Base-by-base conservation (phyloP, 2,113 vertebrate genomes). In the Garra rufa region DNA sequence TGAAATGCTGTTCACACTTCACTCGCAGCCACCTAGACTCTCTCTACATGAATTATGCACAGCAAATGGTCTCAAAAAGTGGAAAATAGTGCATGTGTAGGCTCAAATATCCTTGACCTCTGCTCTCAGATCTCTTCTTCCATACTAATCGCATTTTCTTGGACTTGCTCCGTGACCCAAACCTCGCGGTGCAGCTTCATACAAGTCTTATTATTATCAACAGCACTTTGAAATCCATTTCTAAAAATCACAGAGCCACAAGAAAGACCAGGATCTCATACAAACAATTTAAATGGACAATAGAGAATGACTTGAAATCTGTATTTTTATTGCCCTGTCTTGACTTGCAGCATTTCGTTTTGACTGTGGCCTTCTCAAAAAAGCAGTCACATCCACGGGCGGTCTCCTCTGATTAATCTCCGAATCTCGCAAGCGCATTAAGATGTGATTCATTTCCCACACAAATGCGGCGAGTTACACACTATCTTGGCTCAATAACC, bases 381-480 rank as follows among this genome's bases (percentile, higher is more conserved):
- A 69, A 69, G 34, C 82, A 79, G 26, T 84, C 83, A 78, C 75
- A 78, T 69, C 48, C 41, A 28, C 34, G 15, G 81, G 38, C 80
- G 67, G 38, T 86, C 74, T 63, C 46, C 43, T 86, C 92, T 93
- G 94, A 91, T 95, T 95, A 93, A 90, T 91, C 88, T 83, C 89
- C 82, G 71, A 87, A 88, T 93, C 89, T 91, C 94, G 91, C 94
- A 92, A 92, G 89, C 91, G 95, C 94, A 95, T 94, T 87, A 94
- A 92, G 77, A 38, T 6, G 90, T 86, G 91, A 85, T 85, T 85
- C 90, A 91, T 92, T 92, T 82, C 55, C 82, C 83, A 85, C 84
- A 75, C 75, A 86, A 83, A 80, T 15, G 65, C 28, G 19, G 61
- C 1, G 82, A 83, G 77, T 89, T 84, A 89, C 83, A 93, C 94